These are phyloP conservation scores for Pollenia griseotomentosa DNA, from an alignment of 2,888 invertebrate species.

Conservation along the genomic window DNA sequence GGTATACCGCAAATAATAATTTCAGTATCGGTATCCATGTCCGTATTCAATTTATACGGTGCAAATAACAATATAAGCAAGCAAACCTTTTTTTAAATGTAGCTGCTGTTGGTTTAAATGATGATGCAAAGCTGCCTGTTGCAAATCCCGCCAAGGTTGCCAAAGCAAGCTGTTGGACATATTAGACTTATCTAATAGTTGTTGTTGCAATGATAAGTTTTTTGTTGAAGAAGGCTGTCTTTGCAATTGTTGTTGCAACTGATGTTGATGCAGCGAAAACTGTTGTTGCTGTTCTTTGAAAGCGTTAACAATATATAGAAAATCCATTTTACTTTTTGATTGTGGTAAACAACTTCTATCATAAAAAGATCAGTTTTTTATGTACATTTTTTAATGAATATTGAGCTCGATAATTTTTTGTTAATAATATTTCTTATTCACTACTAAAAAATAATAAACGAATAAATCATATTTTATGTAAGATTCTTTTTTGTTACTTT, in stretches of 20 bases:
- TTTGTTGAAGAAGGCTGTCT: constrained; percentile 45
- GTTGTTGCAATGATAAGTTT: constrained; percentile 68
- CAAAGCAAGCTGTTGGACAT: constrained; percentile 82
- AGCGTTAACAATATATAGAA: constrained; percentile 81
- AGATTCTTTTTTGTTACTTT: constrained; percentile 24
- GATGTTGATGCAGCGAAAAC: constrained; percentile 69
- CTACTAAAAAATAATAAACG: not conserved
- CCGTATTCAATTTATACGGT: no score
- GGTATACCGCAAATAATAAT: no score
- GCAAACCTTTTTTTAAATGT: constrained; percentile 79
- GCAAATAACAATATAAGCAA: not conserved
- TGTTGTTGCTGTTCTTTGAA: constrained; percentile 79
- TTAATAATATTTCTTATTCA: not conserved
- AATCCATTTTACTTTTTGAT: constrained; percentile 79
- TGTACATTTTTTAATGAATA: no score
- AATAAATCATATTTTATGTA: not conserved
- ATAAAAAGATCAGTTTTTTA: no score
- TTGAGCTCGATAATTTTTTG: no score
- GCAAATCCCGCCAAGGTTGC: constrained; percentile 83
- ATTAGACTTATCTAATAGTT: constrained; percentile 78
- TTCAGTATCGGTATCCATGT: no score
- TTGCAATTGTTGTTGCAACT: constrained; percentile 60
- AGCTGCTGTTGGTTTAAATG: constrained; percentile 81
- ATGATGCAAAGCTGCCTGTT: constrained; percentile 81
- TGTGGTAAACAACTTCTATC: not conserved